Base-by-base conservation (phyloP, 2,888 invertebrate species). In the Tethea ocularis region DNA sequence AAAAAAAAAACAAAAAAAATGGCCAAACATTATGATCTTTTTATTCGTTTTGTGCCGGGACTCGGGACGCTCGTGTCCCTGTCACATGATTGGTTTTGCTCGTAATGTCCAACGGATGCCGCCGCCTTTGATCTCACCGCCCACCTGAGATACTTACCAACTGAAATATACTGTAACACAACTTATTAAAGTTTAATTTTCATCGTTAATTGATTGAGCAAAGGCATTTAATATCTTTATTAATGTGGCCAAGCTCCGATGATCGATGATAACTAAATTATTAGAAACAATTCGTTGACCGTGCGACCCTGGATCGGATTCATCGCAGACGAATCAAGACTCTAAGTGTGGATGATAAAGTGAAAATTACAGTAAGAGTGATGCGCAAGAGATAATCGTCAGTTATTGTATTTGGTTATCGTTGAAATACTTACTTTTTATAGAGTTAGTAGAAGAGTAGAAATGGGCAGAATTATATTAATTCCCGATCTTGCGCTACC, bases 191-290 rank as follows among this genome's bases (percentile, higher is more conserved):
- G 66, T 59, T 11, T 11, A 24, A 59, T 51, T 59, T 60, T 5
- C 7, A 2, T 58, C 61, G 20, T 24, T 60, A 5, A 51, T 59
- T 29, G 57, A 58, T 57, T 61, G 62, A 64, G 66, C 66, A 72
- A 72, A 72, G 72, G 88, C 87, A 88, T 89, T 89, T 88, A 86
- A 90, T 90, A 89, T 88, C 89, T 90, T 86, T 90, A 89, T 90
- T 89, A 89, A 89, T 88, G 88, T 88, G 84, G 84, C 83, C 86
- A 80, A 82, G 84, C 81, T 84, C 77, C 77, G 89, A 88, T 89
- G 89, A 90, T 89, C 86, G 89, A 90, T 89, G 89, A 89, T 89
- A 89, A 89, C 88, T 90, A 90, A 54, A 90, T 90, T 89, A 90
- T 88, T 88, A 83, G 89, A 89, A 89, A 90, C 89, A 90, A 88